These are phyloP conservation scores for Chaetura pelagica DNA, from an alignment of 2,113 vertebrate genomes.

Conservation along the genomic window DNA sequence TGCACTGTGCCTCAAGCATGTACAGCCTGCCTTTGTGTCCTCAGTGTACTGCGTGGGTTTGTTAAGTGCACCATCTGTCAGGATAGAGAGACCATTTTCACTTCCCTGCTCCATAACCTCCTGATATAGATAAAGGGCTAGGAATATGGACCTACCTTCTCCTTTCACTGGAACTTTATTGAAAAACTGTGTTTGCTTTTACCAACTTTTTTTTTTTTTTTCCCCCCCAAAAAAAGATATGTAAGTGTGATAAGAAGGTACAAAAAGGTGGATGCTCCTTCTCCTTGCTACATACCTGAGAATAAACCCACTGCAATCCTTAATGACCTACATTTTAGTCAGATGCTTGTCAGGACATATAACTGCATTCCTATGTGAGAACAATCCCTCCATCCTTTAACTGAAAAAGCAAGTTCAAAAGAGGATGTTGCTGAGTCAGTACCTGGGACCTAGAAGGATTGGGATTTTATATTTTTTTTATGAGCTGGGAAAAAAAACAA, in stretches of 20 bases:
- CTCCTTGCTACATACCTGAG: not conserved
- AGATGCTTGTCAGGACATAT: not conserved
- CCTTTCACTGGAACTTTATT: not conserved
- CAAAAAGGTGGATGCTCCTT: not conserved
- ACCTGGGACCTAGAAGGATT: not conserved
- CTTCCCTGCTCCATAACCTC: not conserved
- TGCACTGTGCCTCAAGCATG: not conserved
- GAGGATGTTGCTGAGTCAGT: not conserved
- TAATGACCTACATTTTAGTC: not conserved
- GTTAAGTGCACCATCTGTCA: conserved; percentile 20
- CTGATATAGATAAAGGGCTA: not conserved
- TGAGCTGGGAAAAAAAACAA: not conserved
- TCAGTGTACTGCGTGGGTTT: not conserved
- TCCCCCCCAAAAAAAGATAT: not conserved
- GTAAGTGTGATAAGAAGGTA: not conserved
- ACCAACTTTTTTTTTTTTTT: not conserved
- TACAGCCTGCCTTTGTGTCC: not conserved
- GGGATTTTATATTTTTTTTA: not conserved
- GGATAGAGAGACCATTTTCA: conserved; percentile 15
- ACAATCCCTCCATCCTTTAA: not conserved
- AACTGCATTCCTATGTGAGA: not conserved
- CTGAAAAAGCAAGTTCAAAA: not conserved
- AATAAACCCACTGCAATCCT: not conserved
- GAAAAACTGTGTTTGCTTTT: conserved; percentile 2
- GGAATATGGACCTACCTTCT: not conserved